Base-by-base conservation (phyloP, 1,140 invertebrate genomes). In the Scaptomyza hsui region DNA sequence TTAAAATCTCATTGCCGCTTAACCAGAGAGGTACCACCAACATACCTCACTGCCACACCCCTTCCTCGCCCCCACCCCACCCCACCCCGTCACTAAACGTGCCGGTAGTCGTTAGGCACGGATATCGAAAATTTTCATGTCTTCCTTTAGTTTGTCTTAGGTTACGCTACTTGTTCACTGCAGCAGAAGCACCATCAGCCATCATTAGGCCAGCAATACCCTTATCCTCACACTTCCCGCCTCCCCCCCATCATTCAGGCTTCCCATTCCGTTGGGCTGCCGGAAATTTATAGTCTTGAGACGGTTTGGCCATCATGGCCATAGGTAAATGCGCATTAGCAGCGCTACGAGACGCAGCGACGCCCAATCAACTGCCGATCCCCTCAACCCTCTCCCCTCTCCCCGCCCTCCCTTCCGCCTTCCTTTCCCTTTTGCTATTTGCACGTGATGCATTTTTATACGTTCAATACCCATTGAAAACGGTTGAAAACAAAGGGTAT, bases 121-220 rank as follows among this genome's bases (percentile, higher is more conserved):
- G 82, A 88, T 88, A 88, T 88, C 78, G 82, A 88, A 88, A 82
- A 88, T 88, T 88, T 88, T 88, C 82, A 88, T 88, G 82, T 88
- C 82, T 88, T 88, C 82, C 82, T 88, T 88, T 88, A 88, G 82
- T 88, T 88, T 88, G 82, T 88, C 78, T 88, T 88, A 88, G 76
- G 63, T 53, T 52, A 49, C 16, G 41, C 49, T 60, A 29, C 44
- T 35, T 55, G 56, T 60, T 61, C 67, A 45, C 56, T 70, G 45
- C 57, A 37, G 41, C 51, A 41, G 26, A 35, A 35, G 4, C 42
- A 16, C 32, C 52, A 19, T 35, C 42, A 67, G 64, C 59, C 65
- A 85, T 85, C 81, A 85, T 85, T 85, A 86, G 81, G 75, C 81
- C n/a, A 29, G 47, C 29, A 55, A 32, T 7, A 18, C 21, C 6